Base-by-base conservation (phyloP, 2,797 vertebrate genomes). In the Champsocephalus esox region DNA sequence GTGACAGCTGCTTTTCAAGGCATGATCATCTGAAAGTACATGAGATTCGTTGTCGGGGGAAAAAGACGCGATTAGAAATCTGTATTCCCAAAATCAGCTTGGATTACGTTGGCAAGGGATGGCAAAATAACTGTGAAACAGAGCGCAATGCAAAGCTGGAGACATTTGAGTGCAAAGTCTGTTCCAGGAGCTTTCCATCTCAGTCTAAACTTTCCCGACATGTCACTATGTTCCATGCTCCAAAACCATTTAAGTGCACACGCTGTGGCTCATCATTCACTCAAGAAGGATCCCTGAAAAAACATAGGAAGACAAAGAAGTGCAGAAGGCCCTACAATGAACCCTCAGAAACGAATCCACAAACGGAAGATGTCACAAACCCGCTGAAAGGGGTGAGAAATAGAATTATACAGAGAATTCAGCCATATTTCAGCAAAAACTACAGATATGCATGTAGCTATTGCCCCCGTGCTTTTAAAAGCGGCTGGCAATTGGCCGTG, bases 21-120 rank as follows among this genome's bases (percentile, higher is more conserved):
- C 91, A 95, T 41, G 95, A 96, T 84, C 90, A 95, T 78, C 90
- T 96, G 21, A 94, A 93, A 84, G 75, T 93, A 24, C 95, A 96
- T 76, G 92, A 94, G 67, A 64, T 50, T 68, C 90, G 84, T 28
- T 96, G 95, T 73, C 94, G 76, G 87, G 92, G 88, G 17, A 92
- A 89, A 85, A 88, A 67, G 75, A 71, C 59, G 6, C 82, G 85
- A 56, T 59, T 94, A 55, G 92, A 95, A 79, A 82, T 95, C 38
- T 88, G 93, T 61, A 90, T 95, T 72, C 91, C 92, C 52, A 95
- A 95, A 91, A 89, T 94, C 14, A 92, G 86, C 81, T 86, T 93
- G 11, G 90, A 94, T 48, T 88, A 92, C 50, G 55, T 92, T 71
- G 93, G 89, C 58, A 91, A 67, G 11, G 92, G 88, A 43, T 92